Conservation (phyloP, 2,888 invertebrate genomes). For the Agonopterix subpropinquella region DNA sequence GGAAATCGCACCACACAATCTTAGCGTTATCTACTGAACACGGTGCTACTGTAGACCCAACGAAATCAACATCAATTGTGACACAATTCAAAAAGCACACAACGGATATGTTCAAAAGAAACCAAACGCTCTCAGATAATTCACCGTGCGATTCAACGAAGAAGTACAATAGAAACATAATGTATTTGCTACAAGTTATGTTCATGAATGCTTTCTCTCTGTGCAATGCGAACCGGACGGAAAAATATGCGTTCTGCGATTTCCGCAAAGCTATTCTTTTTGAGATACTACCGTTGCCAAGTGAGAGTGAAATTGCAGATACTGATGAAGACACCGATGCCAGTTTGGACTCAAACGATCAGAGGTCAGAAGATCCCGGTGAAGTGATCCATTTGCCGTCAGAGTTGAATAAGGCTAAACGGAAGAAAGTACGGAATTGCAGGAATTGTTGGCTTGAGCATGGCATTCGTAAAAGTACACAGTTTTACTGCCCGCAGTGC, state of each 20-base stretch:
- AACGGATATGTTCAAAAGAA: conserved; percentile 1
- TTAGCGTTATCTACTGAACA: conserved; percentile 1
- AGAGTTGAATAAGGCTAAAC: neutral
- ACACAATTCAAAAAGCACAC: neutral
- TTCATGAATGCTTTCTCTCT: conserved; percentile 1
- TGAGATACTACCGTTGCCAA: neutral
- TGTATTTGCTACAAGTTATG: conserved; percentile 3
- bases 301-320: neutral
- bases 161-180: neutral
- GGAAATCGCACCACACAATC: neutral
- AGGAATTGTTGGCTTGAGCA: neutral
- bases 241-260: neutral
- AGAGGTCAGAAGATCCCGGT: neutral
- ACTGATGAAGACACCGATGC: conserved; percentile 1
- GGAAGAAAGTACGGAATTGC: neutral
- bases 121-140: neutral
- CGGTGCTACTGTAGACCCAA: neutral
- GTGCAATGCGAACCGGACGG: neutral
- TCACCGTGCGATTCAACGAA: neutral
- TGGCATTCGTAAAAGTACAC: neutral
- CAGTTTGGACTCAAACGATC: neutral
- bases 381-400: conserved; percentile 2
- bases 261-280: neutral
- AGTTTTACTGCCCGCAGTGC: conserved; percentile 1
- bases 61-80: neutral